These are phyloP conservation scores for Drosophila subpulchrella DNA, from an alignment of 1,140 invertebrate genomes.

Conservation along the genomic window DNA sequence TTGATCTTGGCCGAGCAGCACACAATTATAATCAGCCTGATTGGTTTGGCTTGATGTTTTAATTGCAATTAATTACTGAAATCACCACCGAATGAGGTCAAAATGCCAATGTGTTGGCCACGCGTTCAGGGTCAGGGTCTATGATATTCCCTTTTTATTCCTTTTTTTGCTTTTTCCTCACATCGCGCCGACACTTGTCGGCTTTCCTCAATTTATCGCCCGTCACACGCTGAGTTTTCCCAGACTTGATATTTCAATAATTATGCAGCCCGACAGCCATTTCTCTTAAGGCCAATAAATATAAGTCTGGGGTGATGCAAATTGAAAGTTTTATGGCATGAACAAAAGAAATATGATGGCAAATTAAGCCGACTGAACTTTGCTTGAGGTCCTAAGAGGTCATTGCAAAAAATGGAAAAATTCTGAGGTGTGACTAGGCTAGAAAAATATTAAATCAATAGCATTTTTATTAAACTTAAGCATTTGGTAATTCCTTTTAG, in stretches of 20 bases:
- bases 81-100: conserved; percentile 63
- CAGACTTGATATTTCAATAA: conserved; percentile 46
- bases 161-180: background rate
- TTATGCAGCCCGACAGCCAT: conserved; percentile 41
- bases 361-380: conserved; percentile 17
- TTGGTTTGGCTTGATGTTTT: conserved; percentile 52
- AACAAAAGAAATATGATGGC: conserved; percentile 27
- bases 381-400: background rate
- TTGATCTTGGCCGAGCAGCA: conserved; percentile 53
- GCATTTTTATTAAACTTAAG: too few species aligned
- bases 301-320: conserved; percentile 25
- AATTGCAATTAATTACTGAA: conserved; percentile 72
- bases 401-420: background rate
- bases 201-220: conserved; percentile 55
- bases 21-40: conserved; percentile 39
- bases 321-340: conserved; percentile 31
- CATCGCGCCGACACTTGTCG: conserved; percentile 31
- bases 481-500: too few species aligned
- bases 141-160: conserved; percentile 16
- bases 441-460: too few species aligned
- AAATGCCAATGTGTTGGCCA: conserved; percentile 16
- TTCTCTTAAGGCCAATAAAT: conserved; percentile 45
- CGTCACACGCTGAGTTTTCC: conserved; percentile 26
- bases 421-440: background rate
- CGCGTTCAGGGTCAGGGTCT: conserved; percentile 34